Conservation (phyloP, 2,888 invertebrate species). For the Uloborus plumipes region DNA sequence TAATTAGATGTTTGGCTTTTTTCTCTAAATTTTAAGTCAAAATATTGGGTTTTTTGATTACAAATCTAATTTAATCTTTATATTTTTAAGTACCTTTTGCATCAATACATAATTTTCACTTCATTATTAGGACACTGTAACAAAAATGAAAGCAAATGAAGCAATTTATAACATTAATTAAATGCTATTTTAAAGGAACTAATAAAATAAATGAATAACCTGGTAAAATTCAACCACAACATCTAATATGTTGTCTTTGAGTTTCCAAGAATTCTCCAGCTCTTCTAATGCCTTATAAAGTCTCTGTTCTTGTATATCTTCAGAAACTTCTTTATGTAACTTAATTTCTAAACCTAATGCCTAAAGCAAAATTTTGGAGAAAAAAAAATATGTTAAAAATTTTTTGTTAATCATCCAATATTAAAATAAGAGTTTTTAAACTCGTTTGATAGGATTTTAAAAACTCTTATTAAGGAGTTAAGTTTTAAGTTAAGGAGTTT, state of each 20-base stretch:
- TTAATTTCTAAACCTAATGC: slow-evolving; percentile 28
- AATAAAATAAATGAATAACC: neutral
- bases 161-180: neutral
- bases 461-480: no score
- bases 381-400: no score
- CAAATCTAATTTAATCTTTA: no score
- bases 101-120: neutral
- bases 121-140: neutral
- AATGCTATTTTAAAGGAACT: no score
- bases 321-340: slow-evolving; percentile 23
- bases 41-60: no score
- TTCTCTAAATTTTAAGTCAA: no score
- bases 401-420: no score
- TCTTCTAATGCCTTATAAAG: slow-evolving; percentile 18
- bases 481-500: no score
- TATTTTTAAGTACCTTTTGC: no score
- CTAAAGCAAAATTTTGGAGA: slow-evolving; percentile 8
- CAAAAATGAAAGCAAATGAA: neutral
- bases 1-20: no score
- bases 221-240: slow-evolving; percentile 31
- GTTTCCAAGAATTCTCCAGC: slow-evolving; percentile 15
- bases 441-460: no score
- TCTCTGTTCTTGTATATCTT: slow-evolving; percentile 23
- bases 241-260: slow-evolving; percentile 10
- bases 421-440: neutral